Evolutionary conservation across 2,888 invertebrate species (phyloP).

Genomic region (Dinocampus coccinellae): DNA sequence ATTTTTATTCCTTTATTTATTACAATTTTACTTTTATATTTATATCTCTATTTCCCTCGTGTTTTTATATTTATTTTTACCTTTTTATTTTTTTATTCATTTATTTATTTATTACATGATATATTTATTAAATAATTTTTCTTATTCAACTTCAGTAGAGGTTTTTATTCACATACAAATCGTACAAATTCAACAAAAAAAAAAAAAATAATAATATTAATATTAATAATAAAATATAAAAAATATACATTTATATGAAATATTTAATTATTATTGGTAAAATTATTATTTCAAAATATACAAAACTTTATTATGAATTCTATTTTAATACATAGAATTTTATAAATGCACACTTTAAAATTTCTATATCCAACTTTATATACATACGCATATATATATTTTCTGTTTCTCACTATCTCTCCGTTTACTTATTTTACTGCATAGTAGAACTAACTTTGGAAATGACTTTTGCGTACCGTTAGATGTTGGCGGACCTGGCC

Average conservation of each 20-base stretch:
- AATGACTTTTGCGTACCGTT: constrained; percentile 37
- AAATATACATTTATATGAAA: background rate
- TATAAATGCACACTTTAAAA: constrained; percentile 18
- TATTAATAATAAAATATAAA: too few relatives aligned
- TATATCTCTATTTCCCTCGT: background rate
- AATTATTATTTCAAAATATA: constrained; percentile 20
- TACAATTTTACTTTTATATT: background rate
- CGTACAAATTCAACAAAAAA: background rate
- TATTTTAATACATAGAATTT: background rate
- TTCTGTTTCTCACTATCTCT: background rate
- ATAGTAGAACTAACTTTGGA: constrained; percentile 33
- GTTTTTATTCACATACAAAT: too few relatives aligned
- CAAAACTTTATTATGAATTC: constrained; percentile 10
- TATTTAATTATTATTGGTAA: background rate
- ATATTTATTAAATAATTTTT: too few relatives aligned
- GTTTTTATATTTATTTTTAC: too few relatives aligned
- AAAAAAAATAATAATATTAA: too few relatives aligned
- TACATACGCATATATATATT: background rate
- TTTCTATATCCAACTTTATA: constrained; percentile 24
- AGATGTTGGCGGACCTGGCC: constrained; percentile 24
- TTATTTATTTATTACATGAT: too few relatives aligned
- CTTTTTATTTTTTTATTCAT: too few relatives aligned
- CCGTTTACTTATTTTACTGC: background rate
- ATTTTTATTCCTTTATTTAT: too few relatives aligned
- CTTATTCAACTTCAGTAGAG: too few relatives aligned